A percentile compares a stretch with the other conserved stretches of the same genome.
Evolutionary conservation across 2,113 vertebrate genomes (phyloP).

Genomic region (Candoia aspera): DNA sequence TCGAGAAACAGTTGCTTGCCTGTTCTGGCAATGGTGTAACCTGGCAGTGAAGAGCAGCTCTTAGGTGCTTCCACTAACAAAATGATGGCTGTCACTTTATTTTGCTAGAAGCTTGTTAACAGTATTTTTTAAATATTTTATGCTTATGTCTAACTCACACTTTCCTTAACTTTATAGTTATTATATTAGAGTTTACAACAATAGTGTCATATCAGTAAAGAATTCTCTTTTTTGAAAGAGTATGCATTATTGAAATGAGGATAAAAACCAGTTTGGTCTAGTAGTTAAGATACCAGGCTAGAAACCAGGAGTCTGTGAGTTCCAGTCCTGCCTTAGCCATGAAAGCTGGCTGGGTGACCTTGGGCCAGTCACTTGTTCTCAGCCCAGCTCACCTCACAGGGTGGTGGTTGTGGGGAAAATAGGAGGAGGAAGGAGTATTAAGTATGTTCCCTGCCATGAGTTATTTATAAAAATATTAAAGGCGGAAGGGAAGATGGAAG

Average conservation of each 20-base stretch:
- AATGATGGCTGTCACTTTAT: neutral
- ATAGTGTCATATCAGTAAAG: constrained; percentile 7
- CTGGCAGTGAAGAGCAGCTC: neutral
- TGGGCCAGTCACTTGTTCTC: too few relatives aligned
- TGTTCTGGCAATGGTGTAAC: neutral
- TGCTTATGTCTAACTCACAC: neutral
- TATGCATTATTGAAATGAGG: neutral
- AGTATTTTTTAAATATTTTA: neutral
- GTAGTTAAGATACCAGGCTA: too few relatives aligned
- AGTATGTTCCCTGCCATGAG: too few relatives aligned
- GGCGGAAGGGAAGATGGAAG: too few relatives aligned
- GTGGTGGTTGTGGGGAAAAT: too few relatives aligned
- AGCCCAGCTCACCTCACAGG: too few relatives aligned
- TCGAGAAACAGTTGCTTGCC: neutral
- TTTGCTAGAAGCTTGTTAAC: constrained; percentile 10
- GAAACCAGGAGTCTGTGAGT: too few relatives aligned
- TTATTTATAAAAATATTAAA: too few relatives aligned
- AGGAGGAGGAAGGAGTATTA: too few relatives aligned
- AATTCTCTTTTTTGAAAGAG: constrained; percentile 14
- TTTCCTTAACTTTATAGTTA: constrained; percentile 24
- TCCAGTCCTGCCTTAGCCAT: too few relatives aligned
- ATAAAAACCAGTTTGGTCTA: neutral
- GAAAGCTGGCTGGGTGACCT: too few relatives aligned
- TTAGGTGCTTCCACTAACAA: neutral
- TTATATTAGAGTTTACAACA: neutral